Percentiles rank a stretch among this genome's conserved stretches.
Conservation (phyloP, 2,797 vertebrate species). For the Anableps anableps region DNA sequence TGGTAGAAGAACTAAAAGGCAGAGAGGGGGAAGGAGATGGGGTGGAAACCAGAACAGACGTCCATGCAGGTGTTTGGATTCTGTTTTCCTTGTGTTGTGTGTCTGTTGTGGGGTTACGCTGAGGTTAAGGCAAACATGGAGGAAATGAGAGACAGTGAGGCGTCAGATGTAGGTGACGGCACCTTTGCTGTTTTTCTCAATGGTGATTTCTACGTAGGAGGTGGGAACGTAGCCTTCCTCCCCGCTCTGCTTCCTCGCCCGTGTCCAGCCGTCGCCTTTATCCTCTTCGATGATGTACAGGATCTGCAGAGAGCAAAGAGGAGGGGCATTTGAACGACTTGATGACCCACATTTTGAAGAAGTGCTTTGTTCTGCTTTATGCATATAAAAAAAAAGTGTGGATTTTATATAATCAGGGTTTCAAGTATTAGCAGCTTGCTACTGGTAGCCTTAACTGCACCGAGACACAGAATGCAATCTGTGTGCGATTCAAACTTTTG, state of each 20-base stretch:
- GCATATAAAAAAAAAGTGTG: no score
- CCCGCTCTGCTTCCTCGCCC: constrained; percentile 93
- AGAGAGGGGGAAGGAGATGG: constrained; percentile 13
- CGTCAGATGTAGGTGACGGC: constrained; percentile 99
- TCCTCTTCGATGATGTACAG: constrained; percentile 98
- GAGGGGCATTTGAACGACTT: background rate
- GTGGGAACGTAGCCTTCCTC: constrained; percentile 99
- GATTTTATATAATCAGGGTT: no score
- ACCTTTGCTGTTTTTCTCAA: constrained; percentile 99
- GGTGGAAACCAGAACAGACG: constrained; percentile 31
- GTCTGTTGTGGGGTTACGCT: constrained; percentile 17
- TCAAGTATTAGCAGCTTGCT: no score
- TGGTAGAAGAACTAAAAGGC: constrained; percentile 2
- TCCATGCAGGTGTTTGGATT: constrained; percentile 58
- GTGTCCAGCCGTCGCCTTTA: constrained; percentile 98
- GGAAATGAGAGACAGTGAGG: constrained; percentile 44
- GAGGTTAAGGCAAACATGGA: constrained; percentile 31
- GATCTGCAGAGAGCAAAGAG: constrained; percentile 60
- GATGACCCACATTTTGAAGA: no score
- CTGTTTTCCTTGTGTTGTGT: constrained; percentile 17
- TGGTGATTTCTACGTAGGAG: constrained; percentile 96
- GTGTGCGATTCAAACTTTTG: no score
- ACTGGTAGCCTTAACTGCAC: no score
- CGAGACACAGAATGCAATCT: no score
- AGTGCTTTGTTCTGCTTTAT: background rate